Evolutionary conservation across 2,113 vertebrate species (phyloP), one percentile per base, ranked within the genome.

Genomic region (Melanerpes formicivorus): DNA sequence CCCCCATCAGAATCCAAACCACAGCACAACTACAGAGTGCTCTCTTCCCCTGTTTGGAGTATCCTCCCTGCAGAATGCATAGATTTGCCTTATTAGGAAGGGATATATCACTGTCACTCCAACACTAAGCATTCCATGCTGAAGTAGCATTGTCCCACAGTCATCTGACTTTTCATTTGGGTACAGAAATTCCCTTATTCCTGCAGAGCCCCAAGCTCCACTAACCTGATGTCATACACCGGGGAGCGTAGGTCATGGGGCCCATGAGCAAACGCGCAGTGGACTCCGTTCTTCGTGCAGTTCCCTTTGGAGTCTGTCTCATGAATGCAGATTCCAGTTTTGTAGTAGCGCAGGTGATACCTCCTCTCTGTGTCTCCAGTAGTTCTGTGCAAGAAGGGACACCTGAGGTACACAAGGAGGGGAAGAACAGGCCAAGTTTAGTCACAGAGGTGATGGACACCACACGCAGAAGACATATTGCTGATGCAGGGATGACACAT

Each of bases 251-350:
- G 98, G 96, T 99, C 99, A 66, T 99, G 99, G 48, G 99, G 99
- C n/a, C 99, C 99, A 0, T 99, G 99, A 77, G 99, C 99, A 7
- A 99, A 99, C 9, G 99, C 99, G 21, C 99, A 99, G 97, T 99
- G 99, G 50, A 98, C 98, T 80, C 99, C 99, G 3, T 99, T 99
- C 94, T 99, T 99, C 23, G 98, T 98, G 97, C 99, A 99, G 98
- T 99, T 98, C 90, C 99, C 99, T 96, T 99, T 99, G 6, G 98
- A 97, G 95, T 99, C 99, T 0, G 99, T 99, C 97, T 99, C 99
- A 23, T 99, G 99, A 95, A 99, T 99, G 93, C 99, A 99, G 78
- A 99, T 99, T 88, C 99, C 99, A 15, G 99, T 99, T 91, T 99
- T 99, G 93, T 99, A 99, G 95, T 99, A 99, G 78, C 99, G 98